A percentile compares a stretch with the other conserved stretches of the same genome.
These are phyloP conservation scores for Chrysoperla carnea DNA, from an alignment of 1,140 invertebrate species.

Conservation along the genomic window DNA sequence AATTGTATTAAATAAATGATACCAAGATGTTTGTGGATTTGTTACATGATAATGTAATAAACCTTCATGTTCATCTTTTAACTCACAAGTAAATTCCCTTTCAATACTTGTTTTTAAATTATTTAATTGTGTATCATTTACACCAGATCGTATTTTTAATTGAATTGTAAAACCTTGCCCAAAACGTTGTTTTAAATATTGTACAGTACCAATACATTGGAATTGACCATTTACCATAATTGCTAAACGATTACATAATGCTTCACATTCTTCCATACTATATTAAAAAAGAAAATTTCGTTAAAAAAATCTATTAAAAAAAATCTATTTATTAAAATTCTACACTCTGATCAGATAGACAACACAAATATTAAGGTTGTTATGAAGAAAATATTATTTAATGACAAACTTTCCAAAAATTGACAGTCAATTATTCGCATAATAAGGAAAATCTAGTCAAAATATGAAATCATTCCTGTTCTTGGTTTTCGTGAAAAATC, in stretches of 20 bases:
- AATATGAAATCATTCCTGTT: no score
- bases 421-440: no score
- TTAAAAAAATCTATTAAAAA: constrained; percentile 2
- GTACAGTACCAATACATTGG: constrained; percentile 26
- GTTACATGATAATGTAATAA: constrained; percentile 34
- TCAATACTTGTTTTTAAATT: constrained; percentile 6
- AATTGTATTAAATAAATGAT: constrained; percentile 32
- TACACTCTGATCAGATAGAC: no score
- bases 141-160: constrained; percentile 15
- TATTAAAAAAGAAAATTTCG: constrained; percentile 5
- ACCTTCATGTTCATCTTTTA: constrained; percentile 21
- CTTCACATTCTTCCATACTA: constrained; percentile 81
- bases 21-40: constrained; percentile 21
- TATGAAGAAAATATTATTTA: no score
- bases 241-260: constrained; percentile 53
- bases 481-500: no score
- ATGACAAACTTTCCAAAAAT: no score
- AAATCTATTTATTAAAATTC: constrained; percentile 1
- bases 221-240: constrained; percentile 70
- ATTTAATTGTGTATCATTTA: neutral
- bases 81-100: constrained; percentile 4
- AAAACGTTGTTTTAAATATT: constrained; percentile 24
- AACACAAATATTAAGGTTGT: no score
- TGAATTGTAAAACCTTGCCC: constrained; percentile 27
- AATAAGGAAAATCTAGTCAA: no score